Evolutionary conservation across 1,140 invertebrate genomes (phyloP).

Genomic region (Nasonia vitripennis): DNA sequence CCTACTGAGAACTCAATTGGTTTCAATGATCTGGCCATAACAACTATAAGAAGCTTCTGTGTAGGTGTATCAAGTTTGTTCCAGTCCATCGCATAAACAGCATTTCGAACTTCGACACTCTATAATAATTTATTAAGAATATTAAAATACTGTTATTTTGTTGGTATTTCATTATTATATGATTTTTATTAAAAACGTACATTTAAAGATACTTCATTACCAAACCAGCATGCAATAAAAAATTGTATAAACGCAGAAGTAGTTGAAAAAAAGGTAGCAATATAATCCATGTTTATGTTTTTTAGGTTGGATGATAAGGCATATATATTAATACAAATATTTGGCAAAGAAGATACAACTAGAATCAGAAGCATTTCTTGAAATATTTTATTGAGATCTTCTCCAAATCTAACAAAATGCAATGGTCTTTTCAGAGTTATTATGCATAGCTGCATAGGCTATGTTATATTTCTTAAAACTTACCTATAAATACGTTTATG

Average conservation of each 20-base stretch:
- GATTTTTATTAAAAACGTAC: not conserved
- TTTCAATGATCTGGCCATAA: conserved; percentile 1
- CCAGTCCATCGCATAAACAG: conserved; percentile 29
- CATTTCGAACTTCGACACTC: not conserved
- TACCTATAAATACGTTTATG: conserved; percentile 21
- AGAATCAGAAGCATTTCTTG: not conserved
- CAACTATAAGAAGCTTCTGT: conserved; percentile 5
- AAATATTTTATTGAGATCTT: conserved; percentile 15
- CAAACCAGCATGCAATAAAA: conserved; percentile 30
- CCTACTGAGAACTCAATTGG: conserved; percentile 6
- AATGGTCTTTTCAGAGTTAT: not conserved
- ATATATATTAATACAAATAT: conserved; percentile 37
- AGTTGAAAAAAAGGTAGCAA: conserved; percentile 3
- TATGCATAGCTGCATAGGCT: not conserved
- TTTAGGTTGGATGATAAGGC: not conserved
- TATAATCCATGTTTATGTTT: not conserved
- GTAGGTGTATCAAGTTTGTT: not conserved
- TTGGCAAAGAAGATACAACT: not conserved
- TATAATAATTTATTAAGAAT: conserved; percentile 14
- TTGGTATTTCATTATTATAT: not conserved
- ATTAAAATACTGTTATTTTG: not conserved
- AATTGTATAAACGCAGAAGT: conserved; percentile 19
- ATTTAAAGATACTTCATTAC: not conserved
- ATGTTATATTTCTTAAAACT: not conserved
- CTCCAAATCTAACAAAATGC: conserved; percentile 9